These are phyloP conservation scores for Vespertilio murinus DNA, from an alignment of 2,797 vertebrate genomes.

Conservation along the genomic window DNA sequence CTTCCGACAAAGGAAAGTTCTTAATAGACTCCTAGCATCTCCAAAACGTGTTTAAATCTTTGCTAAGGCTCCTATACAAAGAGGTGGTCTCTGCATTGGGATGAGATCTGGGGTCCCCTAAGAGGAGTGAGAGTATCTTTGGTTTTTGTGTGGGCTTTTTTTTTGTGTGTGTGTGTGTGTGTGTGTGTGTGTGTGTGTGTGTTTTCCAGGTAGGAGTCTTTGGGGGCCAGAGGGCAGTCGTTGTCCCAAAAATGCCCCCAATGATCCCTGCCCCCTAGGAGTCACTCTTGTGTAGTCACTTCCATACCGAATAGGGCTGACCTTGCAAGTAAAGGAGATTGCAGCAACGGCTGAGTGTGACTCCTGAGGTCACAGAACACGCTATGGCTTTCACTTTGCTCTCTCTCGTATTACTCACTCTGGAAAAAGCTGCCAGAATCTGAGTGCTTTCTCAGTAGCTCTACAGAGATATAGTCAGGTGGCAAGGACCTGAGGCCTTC, in stretches of 20 bases:
- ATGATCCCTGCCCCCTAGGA: background rate
- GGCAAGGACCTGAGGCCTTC: background rate
- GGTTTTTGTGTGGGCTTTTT: too few relatives aligned
- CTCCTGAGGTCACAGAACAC: background rate
- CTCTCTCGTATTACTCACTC: background rate
- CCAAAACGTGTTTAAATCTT: conserved; percentile 11
- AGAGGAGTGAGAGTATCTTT: background rate
- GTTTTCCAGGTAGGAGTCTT: background rate
- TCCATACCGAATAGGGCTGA: background rate
- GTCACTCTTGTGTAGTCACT: background rate
- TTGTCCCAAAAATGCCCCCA: background rate
- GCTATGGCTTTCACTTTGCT: background rate
- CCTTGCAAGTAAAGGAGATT: background rate
- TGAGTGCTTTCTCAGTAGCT: background rate
- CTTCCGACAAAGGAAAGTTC: conserved; percentile 35
- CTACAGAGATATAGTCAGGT: background rate
- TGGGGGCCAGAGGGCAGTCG: background rate
- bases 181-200: too few relatives aligned
- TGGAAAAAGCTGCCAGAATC: background rate
- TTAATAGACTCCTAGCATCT: background rate
- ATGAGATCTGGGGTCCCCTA: background rate
- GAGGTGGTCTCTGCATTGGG: background rate
- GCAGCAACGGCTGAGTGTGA: background rate
- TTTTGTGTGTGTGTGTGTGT: too few relatives aligned
- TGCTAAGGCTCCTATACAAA: background rate